These are phyloP conservation scores for Caenorhabditis japonica DNA, from an alignment of 2,888 invertebrate species.

Conservation along the genomic window DNA sequence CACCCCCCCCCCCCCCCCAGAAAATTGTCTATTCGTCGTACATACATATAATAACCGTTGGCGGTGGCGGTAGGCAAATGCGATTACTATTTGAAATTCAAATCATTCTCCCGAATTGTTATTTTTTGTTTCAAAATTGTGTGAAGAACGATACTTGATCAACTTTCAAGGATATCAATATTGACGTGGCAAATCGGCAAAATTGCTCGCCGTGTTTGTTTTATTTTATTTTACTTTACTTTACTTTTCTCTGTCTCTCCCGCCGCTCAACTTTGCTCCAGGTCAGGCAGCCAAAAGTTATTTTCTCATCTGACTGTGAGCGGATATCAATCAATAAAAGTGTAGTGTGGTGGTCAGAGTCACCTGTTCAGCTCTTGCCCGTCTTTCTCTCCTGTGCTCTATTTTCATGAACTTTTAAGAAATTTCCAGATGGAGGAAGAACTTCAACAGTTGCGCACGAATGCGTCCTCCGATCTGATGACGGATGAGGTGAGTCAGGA, in stretches of 20 bases:
- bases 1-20: neutral
- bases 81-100: slow-evolving; percentile 18
- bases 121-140: too few relatives aligned
- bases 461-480: slow-evolving; percentile 60
- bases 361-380: neutral
- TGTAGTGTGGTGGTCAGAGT: neutral
- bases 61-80: neutral
- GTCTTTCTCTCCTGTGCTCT: neutral
- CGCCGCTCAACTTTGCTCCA: too few relatives aligned
- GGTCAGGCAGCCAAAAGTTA: neutral
- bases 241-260: too few relatives aligned
- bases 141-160: too few relatives aligned
- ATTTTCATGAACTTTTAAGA: neutral
- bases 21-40: slow-evolving; percentile 21
- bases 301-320: neutral
- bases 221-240: neutral
- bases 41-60: slow-evolving; percentile 29
- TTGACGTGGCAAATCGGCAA: slow-evolving; percentile 23
- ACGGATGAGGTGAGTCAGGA: slow-evolving; percentile 55
- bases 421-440: slow-evolving; percentile 54
- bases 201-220: slow-evolving; percentile 5
- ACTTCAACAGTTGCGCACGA: slow-evolving; percentile 52
- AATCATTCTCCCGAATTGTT: neutral
- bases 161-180: slow-evolving; percentile 44
- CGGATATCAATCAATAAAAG: neutral